phyloP scores from a whole-genome alignment of 2,797 vertebrate species.

The Sebastes steindachneri region DNA sequence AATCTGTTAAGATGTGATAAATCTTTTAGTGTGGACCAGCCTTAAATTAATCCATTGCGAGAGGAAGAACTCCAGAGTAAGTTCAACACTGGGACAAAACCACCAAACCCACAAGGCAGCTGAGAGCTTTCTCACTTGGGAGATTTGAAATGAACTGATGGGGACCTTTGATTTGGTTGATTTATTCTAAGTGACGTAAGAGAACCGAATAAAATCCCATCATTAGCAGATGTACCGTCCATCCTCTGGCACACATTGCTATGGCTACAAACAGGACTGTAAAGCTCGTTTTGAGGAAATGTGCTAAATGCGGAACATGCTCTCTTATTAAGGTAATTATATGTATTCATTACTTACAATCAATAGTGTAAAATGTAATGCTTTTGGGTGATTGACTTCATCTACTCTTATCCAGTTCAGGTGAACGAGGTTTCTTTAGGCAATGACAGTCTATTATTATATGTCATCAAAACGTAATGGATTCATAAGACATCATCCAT shows the following conservation, averaged over 20 bases:
- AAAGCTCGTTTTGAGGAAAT: neutral
- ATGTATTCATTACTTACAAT: neutral
- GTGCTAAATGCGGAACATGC: neutral
- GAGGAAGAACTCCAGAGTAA: neutral
- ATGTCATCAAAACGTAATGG: slow-evolving; percentile 6
- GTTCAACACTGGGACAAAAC: neutral
- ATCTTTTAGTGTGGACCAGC: too few relatives aligned
- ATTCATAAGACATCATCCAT: neutral
- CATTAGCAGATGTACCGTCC: neutral
- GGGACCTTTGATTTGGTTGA: neutral
- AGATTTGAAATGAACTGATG: neutral
- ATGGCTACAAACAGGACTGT: neutral
- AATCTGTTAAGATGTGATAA: too few relatives aligned
- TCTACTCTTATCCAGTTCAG: neutral
- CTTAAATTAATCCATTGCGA: neutral
- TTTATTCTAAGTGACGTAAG: neutral
- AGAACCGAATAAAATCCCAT: neutral
- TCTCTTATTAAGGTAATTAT: neutral
- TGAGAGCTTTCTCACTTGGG: neutral
- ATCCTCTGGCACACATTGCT: neutral
- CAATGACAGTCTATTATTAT: neutral
- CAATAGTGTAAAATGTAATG: neutral
- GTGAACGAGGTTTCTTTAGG: neutral
- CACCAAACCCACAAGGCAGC: neutral
- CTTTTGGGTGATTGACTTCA: neutral